Conservation (phyloP, 2,113 vertebrate genomes). For the Hippoglossus stenolepis region DNA sequence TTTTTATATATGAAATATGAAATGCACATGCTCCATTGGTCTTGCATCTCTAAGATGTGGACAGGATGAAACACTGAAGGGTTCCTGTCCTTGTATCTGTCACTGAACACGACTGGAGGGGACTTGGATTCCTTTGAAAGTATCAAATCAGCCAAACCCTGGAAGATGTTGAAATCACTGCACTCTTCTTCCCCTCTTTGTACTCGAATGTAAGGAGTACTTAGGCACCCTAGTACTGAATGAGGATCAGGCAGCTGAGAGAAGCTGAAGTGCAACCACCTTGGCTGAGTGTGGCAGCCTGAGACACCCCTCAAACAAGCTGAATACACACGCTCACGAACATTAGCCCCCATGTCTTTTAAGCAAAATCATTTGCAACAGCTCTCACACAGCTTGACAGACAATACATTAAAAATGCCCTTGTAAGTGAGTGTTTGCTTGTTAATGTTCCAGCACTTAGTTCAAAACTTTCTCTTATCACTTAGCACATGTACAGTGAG, state of each 20-base stretch:
- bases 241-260: conserved; percentile 31
- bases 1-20: conserved; percentile 37
- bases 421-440: background rate
- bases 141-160: conserved; percentile 38
- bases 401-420: background rate
- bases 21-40: conserved; percentile 9
- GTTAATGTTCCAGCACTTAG: background rate
- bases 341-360: background rate
- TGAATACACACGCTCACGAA: background rate
- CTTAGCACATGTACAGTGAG: too few relatives aligned
- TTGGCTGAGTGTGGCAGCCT: background rate
- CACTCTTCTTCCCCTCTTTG: conserved; percentile 24
- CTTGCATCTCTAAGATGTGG: conserved; percentile 22
- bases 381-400: background rate
- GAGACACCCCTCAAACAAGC: conserved; percentile 5
- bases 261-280: conserved; percentile 15
- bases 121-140: conserved; percentile 34
- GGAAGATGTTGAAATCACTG: conserved; percentile 46
- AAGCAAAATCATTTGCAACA: background rate
- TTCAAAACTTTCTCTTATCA: background rate
- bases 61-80: conserved; percentile 36
- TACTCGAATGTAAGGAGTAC: conserved; percentile 38
- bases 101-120: conserved; percentile 5
- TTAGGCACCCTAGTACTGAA: conserved; percentile 17
- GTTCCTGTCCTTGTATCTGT: conserved; percentile 6